Base-by-base conservation (phyloP, 2,797 vertebrate genomes). In the Balearica regulorum region DNA sequence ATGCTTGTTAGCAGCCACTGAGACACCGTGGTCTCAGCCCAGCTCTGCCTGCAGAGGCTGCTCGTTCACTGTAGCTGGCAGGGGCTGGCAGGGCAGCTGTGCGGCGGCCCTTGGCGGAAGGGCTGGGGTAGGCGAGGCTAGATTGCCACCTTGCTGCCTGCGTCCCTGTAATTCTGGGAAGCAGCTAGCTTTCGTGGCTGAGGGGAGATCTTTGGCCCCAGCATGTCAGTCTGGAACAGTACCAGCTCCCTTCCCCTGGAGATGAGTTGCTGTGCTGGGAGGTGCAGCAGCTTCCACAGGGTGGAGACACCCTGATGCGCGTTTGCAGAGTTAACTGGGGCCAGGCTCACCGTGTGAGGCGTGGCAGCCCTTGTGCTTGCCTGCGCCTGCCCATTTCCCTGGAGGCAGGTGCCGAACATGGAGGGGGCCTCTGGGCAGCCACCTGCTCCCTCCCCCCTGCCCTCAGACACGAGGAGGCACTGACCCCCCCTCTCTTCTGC, bases 311-410 rank as follows among this genome's bases (percentile, higher is more conserved):
- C 28, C 25, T 15, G 10, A 2, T 3, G 9, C 2, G 10, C 55
- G 6, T 16, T 39, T 17, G 16, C 13, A 13, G 31, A n/a, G 18
- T 16, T n/a, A 65, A 22, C 2, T 0, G 0, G 46, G 61, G 53
- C 28, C n/a, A 9, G 11, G 12, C 7, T 69, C 15, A 35, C 22
- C 4, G 1, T 6, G 0, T 2, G 13, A 29, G 51, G 41, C 5
- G 1, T 3, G 3, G n/a, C 41, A 16, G 14, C 61, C 12, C 41
- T 49, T 21, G 28, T 41, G 46, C 17, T 18, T 16, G 43, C 6
- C 7, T 11, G 2, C 4, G 1, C 20, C 13, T 17, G 33, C 41
- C n/a, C 9, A 1, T 79, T 46, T 4, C 5, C 21, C 0, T 0
- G 61, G 43, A 35, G 48, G 24, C 25, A 5, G 25, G 18, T 7